These are phyloP conservation scores for Drosophila lowei DNA, from an alignment of 1,140 invertebrate genomes.

Conservation along the genomic window DNA sequence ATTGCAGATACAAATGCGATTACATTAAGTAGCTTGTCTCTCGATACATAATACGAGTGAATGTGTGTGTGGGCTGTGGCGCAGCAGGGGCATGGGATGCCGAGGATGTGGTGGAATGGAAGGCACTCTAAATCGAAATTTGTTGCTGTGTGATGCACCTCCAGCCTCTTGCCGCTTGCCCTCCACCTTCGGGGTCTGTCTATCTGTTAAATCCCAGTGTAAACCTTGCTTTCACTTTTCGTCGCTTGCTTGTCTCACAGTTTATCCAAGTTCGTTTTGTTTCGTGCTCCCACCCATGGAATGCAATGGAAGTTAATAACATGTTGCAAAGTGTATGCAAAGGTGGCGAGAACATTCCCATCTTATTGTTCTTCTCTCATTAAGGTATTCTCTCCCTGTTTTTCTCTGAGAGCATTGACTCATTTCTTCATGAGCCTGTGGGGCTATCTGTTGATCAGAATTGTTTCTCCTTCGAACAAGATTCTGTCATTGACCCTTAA, in stretches of 20 bases:
- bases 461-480: too few relatives aligned
- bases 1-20: conserved; percentile 75
- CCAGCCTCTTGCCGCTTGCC: too few relatives aligned
- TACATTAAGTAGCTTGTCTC: conserved; percentile 73
- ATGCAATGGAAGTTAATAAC: conserved; percentile 34
- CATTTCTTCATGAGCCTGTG: too few relatives aligned
- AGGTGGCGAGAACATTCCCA: background rate
- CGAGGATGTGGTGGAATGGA: background rate
- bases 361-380: too few relatives aligned
- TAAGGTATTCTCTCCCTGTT: too few relatives aligned
- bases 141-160: background rate
- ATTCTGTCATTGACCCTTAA: too few relatives aligned
- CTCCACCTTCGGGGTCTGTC: background rate
- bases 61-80: conserved; percentile 2
- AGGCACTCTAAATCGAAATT: too few relatives aligned
- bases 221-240: conserved; percentile 54
- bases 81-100: background rate
- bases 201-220: conserved; percentile 36
- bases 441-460: too few relatives aligned
- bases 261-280: conserved; percentile 39
- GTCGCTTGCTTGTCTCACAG: conserved; percentile 17
- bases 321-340: conserved; percentile 12
- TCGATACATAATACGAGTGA: conserved; percentile 37
- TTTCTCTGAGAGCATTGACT: too few relatives aligned
- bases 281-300: conserved; percentile 16